A percentile compares a stretch with the other conserved stretches of the same genome.
Conservation (phyloP, 1,140 invertebrate genomes). For the Diuraphis noxia region DNA sequence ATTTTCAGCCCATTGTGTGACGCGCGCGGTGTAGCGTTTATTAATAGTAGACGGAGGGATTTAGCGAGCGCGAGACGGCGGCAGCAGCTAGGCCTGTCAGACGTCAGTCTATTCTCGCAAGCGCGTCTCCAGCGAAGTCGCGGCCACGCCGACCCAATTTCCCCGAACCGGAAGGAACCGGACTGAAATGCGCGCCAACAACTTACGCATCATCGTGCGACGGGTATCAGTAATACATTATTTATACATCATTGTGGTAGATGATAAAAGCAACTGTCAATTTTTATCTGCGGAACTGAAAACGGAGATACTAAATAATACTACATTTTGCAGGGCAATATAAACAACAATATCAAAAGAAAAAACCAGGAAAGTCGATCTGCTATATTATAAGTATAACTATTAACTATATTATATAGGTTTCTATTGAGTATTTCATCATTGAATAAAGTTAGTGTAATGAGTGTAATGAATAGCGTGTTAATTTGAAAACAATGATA, state of each 20-base stretch:
- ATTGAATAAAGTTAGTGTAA: background rate
- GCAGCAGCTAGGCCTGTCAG: background rate
- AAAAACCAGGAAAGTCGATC: too few species aligned
- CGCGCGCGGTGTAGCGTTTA: background rate
- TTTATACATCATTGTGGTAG: background rate
- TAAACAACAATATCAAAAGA: too few species aligned
- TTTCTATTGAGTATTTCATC: background rate
- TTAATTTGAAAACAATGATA: background rate
- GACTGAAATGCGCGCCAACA: background rate
- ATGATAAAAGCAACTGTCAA: background rate
- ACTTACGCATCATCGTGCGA: background rate
- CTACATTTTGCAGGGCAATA: too few species aligned
- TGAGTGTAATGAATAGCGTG: background rate
- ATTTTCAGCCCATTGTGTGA: background rate
- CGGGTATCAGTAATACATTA: background rate
- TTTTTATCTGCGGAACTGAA: background rate
- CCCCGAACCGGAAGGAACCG: background rate
- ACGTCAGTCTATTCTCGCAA: background rate
- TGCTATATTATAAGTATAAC: too few species aligned
- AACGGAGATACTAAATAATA: too few species aligned
- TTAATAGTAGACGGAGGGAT: constrained; percentile 1
- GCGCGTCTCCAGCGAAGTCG: background rate
- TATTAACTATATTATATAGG: background rate
- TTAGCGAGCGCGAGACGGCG: background rate
- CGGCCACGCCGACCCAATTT: background rate